Evolutionary conservation across 2,797 vertebrate genomes (phyloP).

Genomic region (Nasua narica): DNA sequence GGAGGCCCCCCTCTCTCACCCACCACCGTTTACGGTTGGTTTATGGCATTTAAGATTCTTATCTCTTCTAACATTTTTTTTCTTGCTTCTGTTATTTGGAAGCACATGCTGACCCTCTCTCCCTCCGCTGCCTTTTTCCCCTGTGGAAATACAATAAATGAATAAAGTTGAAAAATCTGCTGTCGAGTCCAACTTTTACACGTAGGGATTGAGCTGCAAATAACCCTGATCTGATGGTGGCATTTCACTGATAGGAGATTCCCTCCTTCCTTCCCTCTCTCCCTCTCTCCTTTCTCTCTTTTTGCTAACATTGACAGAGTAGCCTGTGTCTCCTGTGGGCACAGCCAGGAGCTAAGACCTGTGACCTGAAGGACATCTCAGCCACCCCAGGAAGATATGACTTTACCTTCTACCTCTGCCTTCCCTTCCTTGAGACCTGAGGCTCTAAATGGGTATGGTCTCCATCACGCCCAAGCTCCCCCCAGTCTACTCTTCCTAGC

Average conservation of each 20-base stretch:
- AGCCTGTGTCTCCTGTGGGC: not conserved
- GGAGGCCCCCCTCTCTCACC: not conserved
- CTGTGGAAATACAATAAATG: not conserved
- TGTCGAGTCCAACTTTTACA: not conserved
- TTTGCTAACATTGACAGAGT: not conserved
- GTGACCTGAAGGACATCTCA: not conserved
- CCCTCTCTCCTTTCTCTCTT: not conserved
- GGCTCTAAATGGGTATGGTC: not conserved
- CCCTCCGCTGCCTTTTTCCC: not conserved
- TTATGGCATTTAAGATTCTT: not conserved
- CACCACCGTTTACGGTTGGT: not conserved
- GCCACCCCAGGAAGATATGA: not conserved
- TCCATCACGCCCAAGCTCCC: not conserved
- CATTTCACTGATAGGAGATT: not conserved
- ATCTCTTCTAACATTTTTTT: not conserved
- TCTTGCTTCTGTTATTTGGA: constrained; percentile 16
- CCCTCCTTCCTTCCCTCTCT: not conserved
- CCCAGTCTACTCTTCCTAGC: not conserved
- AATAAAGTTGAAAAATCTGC: not conserved
- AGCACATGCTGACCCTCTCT: not conserved
- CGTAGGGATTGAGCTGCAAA: not conserved
- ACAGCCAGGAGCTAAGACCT: not conserved
- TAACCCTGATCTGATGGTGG: not conserved
- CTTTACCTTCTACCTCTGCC: not conserved
- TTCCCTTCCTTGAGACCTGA: not conserved